These are phyloP conservation scores for Polypedilum vanderplanki DNA, from an alignment of 1,140 invertebrate genomes.

Conservation along the genomic window DNA sequence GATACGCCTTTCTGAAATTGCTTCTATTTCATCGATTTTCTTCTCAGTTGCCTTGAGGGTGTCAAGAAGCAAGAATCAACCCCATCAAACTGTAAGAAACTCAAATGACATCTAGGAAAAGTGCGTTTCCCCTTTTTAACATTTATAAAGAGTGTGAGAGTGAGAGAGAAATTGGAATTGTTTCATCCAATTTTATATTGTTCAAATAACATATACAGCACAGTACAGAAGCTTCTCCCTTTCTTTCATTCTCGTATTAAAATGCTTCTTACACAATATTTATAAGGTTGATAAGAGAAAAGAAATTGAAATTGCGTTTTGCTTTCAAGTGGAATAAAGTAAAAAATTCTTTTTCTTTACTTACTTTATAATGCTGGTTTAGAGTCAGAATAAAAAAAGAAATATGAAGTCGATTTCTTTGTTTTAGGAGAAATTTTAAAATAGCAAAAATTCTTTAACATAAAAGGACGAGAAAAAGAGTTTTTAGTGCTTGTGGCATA, in stretches of 20 bases:
- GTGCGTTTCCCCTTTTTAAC: neutral
- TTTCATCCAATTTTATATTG: slow-evolving; percentile 2
- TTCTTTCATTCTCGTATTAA: too few relatives aligned
- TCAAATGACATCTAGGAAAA: neutral
- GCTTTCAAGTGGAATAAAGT: neutral
- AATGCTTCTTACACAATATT: neutral
- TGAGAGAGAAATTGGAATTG: neutral
- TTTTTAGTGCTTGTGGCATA: neutral
- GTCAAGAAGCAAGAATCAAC: neutral
- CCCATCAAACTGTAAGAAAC: neutral
- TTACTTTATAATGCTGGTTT: neutral
- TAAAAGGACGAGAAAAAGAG: neutral
- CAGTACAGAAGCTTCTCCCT: neutral
- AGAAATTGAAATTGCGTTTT: slow-evolving; percentile 8
- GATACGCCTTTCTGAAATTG: neutral
- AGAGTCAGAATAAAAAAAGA: neutral
- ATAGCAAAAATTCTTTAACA: neutral
- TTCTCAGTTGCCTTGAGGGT: slow-evolving; percentile 5
- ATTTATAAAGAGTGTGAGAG: too few relatives aligned
- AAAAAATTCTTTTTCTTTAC: neutral
- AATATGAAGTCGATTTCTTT: neutral
- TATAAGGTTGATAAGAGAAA: neutral
- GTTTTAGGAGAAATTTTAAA: neutral
- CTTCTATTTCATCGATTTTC: neutral
- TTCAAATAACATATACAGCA: neutral